These are phyloP conservation scores for Brachyhypopomus occidentalis DNA, from an alignment of 2,113 vertebrate species.

Conservation along the genomic window DNA sequence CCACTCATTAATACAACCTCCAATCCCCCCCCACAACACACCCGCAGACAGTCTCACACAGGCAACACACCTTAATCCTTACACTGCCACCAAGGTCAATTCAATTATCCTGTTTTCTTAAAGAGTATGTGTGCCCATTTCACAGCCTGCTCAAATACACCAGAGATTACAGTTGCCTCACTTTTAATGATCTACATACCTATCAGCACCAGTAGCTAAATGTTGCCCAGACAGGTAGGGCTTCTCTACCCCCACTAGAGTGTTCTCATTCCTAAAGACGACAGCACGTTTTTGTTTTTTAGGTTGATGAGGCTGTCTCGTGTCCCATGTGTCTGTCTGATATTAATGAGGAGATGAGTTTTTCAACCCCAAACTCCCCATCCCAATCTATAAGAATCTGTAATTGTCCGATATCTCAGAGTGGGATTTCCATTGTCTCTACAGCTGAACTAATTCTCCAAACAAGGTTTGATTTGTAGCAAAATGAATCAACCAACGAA, in stretches of 20 bases:
- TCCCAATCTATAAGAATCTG: conserved; percentile 40
- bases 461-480: not conserved
- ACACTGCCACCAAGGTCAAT: conserved; percentile 78
- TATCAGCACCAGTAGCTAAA: conserved; percentile 47
- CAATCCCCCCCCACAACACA: conserved; percentile 53
- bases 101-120: conserved; percentile 85
- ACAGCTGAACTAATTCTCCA: conserved; percentile 4
- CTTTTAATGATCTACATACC: conserved; percentile 84
- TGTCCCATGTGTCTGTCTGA: conserved; percentile 39
- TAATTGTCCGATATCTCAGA: conserved; percentile 15
- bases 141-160: conserved; percentile 78
- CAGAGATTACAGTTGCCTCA: conserved; percentile 81
- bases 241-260: conserved; percentile 25
- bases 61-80: conserved; percentile 72
- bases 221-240: conserved; percentile 37
- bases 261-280: conserved; percentile 38
- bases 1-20: conserved; percentile 26
- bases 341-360: conserved; percentile 51
- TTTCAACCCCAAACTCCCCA: conserved; percentile 50
- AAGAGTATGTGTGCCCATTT: conserved; percentile 80
- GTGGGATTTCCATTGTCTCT: conserved; percentile 6
- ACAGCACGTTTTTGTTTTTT: conserved; percentile 46
- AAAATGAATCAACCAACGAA: not conserved
- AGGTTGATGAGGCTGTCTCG: conserved; percentile 42
- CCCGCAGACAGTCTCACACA: conserved; percentile 17